phyloP scores from a whole-genome alignment of 1,140 invertebrate species.

The Kradibia gibbosae region DNA sequence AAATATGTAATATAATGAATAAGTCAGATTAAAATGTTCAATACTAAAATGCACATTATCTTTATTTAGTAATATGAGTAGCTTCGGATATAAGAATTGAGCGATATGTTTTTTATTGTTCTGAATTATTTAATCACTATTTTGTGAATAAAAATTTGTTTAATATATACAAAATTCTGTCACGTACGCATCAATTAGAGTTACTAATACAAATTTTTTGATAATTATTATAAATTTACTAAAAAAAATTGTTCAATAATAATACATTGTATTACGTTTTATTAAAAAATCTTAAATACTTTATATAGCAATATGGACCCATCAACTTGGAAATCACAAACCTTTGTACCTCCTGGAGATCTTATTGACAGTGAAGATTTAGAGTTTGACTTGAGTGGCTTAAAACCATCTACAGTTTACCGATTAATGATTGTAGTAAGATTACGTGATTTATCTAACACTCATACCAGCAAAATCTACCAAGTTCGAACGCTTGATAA shows the following conservation, averaged over 20 bases:
- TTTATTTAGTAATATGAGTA: not conserved
- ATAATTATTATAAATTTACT: not conserved
- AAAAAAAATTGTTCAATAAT: not conserved
- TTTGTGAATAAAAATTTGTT: not conserved
- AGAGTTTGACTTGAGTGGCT: constrained; percentile 83
- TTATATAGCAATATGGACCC: constrained; percentile 77
- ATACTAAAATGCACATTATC: not conserved
- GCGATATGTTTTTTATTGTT: not conserved
- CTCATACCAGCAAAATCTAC: constrained; percentile 82
- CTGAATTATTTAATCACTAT: not conserved
- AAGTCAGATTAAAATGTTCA: too few relatives aligned
- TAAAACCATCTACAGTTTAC: constrained; percentile 87
- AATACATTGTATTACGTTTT: not conserved
- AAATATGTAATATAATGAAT: too few relatives aligned
- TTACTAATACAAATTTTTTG: not conserved
- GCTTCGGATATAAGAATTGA: not conserved
- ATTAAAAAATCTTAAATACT: constrained; percentile 14
- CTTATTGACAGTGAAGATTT: constrained; percentile 87
- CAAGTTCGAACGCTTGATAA: constrained; percentile 78
- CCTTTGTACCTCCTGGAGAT: constrained; percentile 87
- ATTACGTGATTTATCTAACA: constrained; percentile 80
- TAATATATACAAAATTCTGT: not conserved
- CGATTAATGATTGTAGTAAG: constrained; percentile 85
- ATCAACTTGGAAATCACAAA: constrained; percentile 84
- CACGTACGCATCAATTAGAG: not conserved